phyloP scores from a whole-genome alignment of 2,888 invertebrate genomes.

The Ochropleura leucogaster region DNA sequence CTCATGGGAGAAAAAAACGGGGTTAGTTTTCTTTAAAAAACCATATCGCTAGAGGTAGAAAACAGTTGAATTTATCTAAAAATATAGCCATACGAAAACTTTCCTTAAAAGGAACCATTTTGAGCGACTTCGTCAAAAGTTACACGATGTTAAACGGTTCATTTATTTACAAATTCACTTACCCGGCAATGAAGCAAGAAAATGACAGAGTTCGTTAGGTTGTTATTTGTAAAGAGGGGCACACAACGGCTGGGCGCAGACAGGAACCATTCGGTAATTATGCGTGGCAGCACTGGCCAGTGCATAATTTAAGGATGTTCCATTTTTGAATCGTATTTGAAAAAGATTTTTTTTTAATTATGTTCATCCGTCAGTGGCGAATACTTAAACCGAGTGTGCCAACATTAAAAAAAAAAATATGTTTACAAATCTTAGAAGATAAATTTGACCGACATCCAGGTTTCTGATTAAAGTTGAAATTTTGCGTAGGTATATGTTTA shows the following conservation, averaged over 20 bases:
- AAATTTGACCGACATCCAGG: too few relatives aligned
- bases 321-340: background rate
- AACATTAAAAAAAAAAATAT: too few relatives aligned
- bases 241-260: slow-evolving; percentile 26
- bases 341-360: too few relatives aligned
- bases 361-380: too few relatives aligned
- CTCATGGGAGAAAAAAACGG: too few relatives aligned
- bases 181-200: slow-evolving; percentile 16
- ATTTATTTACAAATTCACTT: slow-evolving; percentile 53
- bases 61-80: background rate
- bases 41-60: background rate
- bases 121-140: slow-evolving; percentile 7
- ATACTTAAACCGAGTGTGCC: too few relatives aligned
- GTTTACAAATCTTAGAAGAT: too few relatives aligned
- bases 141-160: slow-evolving; percentile 16
- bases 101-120: background rate
- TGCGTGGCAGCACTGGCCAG: slow-evolving; percentile 25
- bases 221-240: slow-evolving; percentile 34
- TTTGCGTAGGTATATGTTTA: too few relatives aligned
- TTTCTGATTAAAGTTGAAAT: too few relatives aligned
- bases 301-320: slow-evolving; percentile 45
- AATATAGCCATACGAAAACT: background rate
- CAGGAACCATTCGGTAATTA: slow-evolving; percentile 43
- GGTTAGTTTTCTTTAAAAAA: background rate
- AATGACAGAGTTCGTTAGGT: slow-evolving; percentile 33